Evolutionary conservation across 2,888 invertebrate species (phyloP).

Genomic region (Caenorhabditis angaria): DNA sequence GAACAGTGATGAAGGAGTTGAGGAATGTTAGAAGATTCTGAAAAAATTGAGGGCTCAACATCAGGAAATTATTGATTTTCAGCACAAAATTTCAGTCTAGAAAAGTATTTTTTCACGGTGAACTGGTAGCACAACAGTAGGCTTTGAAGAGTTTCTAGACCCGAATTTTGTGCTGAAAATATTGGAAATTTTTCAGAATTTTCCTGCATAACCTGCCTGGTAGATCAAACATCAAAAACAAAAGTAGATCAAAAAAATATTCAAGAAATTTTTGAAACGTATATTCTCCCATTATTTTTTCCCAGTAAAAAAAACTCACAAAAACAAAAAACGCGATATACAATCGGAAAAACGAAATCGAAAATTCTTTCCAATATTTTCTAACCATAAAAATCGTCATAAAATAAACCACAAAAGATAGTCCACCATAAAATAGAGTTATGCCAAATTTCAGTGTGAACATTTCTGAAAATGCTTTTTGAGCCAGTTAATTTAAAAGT

Average conservation of each 20-base stretch:
- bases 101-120: too few species aligned
- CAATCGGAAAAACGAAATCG: constrained; percentile 17
- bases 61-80: not conserved
- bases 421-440: constrained; percentile 27
- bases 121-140: too few species aligned
- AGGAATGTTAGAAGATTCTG: constrained; percentile 35
- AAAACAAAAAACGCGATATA: constrained; percentile 22
- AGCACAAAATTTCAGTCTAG: too few species aligned
- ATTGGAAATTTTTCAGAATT: too few species aligned
- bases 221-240: not conserved
- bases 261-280: not conserved
- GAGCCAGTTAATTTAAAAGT: too few species aligned
- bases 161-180: too few species aligned
- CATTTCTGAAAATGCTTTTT: constrained; percentile 30
- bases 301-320: too few species aligned
- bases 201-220: not conserved
- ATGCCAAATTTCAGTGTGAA: constrained; percentile 30
- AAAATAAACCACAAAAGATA: constrained; percentile 17
- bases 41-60: not conserved
- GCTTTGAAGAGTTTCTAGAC: too few species aligned
- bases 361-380: constrained; percentile 25
- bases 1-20: constrained; percentile 36
- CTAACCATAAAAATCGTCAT: constrained; percentile 18
- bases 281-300: too few species aligned
- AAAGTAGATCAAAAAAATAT: too few species aligned